Evolutionary conservation across 2,113 vertebrate species (phyloP).

Genomic region (Cromileptes altivelis): DNA sequence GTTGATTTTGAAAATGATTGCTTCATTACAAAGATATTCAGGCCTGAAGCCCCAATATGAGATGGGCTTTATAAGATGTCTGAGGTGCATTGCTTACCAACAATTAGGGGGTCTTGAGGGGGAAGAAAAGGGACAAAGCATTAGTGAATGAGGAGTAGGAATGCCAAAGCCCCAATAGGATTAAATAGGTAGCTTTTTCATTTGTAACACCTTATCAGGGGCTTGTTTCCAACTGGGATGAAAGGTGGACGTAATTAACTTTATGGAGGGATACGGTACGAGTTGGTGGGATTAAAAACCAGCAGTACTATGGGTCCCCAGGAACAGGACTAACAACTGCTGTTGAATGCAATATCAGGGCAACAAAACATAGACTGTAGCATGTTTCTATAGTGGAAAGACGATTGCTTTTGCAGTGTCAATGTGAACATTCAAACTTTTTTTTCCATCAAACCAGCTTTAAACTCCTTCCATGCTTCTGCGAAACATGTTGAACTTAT

Average conservation of each 20-base stretch:
- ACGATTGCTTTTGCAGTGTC: not conserved
- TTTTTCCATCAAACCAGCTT: conserved; percentile 16
- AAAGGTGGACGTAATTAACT: conserved; percentile 56
- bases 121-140: conserved; percentile 11
- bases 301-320: conserved; percentile 1
- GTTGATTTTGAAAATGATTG: conserved; percentile 4
- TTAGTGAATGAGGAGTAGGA: conserved; percentile 16
- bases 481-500: not conserved
- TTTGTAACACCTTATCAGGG: conserved; percentile 52
- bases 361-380: not conserved
- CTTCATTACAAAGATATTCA: conserved; percentile 21
- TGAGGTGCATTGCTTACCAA: not conserved
- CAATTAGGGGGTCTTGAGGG: not conserved
- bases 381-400: not conserved
- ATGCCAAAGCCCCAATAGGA: conserved; percentile 20
- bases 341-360: conserved; percentile 1
- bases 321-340: conserved; percentile 18
- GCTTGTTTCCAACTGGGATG: conserved; percentile 40
- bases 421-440: not conserved
- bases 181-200: conserved; percentile 33
- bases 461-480: not conserved
- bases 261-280: conserved; percentile 31
- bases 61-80: not conserved
- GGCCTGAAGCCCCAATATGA: not conserved
- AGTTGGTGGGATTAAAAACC: conserved; percentile 31